Evolutionary conservation across 64 coral and sea anemone genomes (phyloP), one percentile per base, ranked within the genome.

Genomic region (Stichodactyla helianthus): DNA sequence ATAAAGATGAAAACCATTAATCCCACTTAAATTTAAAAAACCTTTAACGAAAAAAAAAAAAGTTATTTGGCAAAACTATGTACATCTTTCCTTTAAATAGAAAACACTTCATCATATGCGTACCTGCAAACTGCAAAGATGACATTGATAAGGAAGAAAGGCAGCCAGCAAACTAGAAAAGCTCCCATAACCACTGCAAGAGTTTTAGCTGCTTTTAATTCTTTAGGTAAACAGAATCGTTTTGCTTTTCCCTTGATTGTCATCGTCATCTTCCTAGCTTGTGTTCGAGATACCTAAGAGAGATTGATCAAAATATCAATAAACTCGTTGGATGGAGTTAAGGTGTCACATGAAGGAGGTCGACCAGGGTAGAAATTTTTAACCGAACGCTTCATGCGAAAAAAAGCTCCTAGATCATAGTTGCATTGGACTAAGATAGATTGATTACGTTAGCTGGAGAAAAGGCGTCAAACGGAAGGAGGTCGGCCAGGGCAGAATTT

Each of bases 141-240:
- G 2, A 96, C 77, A 79, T 96, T 96, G 6, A 96, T 84, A 54
- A 96, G 51, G 57, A 96, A 96, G 59, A 96, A 96, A 6, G 94
- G 94, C 52, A 87, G 93, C 94, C 94, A 96, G 54, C 94, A 96
- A 9, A 89, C 25, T 5, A 96, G 44, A 64, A 96, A 96, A 0
- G 88, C 85, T n/a, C 91, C 88, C 88, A 96, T 96, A 6, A 96
- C 94, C 13, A 96, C 94, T 5, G 89, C 94, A 5, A 96, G 54
- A 6, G 94, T 96, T 79, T 96, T 96, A 6, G 94, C 94, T 52
- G 94, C 94, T 78, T 96, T 96, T 56, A 96, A 28, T 51, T 96
- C 94, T 68, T 93, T 96, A 20, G 94, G 94, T 4, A 96, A 88
- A 62, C 94, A 96, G 55, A 96, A 96, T 31, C 85, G 53, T 84